Evolutionary conservation across 2,113 vertebrate species (phyloP), one percentile per base, ranked within the genome.

Genomic region (Talpa occidentalis): DNA sequence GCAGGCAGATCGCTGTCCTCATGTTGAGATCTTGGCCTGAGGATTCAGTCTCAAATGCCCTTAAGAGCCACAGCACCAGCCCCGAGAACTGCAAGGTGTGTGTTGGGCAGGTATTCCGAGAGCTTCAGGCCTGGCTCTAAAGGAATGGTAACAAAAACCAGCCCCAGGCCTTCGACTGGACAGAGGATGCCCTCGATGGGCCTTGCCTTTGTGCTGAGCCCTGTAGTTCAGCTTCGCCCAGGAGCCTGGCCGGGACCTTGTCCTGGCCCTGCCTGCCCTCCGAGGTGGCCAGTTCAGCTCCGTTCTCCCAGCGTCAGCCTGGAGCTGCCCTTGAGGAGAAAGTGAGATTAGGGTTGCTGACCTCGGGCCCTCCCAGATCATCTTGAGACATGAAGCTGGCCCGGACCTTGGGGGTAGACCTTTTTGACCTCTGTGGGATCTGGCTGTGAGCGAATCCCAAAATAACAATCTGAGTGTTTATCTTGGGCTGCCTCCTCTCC

Each of bases 391-490:
- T 1, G 67, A 76, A 73, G 24, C 93, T 88, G 89, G 77, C 94
- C 82, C 73, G 59, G 60, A 35, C 69, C 40, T 49, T 3, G 0
- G 70, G 35, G 83, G 32, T 89, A 91, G 89, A 62, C 70, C 76
- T 93, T 78, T 82, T 52, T 81, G 88, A 92, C 95, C 94, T 96
- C 67, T n/a, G 72, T 66, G 93, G 70, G 72, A 77, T 73, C 89
- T 88, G 95, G 72, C 95, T 95, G 56, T 21, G 56, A 90, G 81
- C 80, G 93, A 96, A 35, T 96, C 96, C 95, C 95, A 95, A 90
- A 97, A 96, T 97, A 97, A 96, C 90, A 87, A 80, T 60, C 80
- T 52, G 78, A 73, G n/a, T 97, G 67, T 97, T 97, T 93, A 77
- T 80, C 88, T 90, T 96, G 84, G 80, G 80, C 93, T 79, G 90